Base-by-base conservation (phyloP, 2,797 vertebrate species). In the Bucorvus abyssinicus region DNA sequence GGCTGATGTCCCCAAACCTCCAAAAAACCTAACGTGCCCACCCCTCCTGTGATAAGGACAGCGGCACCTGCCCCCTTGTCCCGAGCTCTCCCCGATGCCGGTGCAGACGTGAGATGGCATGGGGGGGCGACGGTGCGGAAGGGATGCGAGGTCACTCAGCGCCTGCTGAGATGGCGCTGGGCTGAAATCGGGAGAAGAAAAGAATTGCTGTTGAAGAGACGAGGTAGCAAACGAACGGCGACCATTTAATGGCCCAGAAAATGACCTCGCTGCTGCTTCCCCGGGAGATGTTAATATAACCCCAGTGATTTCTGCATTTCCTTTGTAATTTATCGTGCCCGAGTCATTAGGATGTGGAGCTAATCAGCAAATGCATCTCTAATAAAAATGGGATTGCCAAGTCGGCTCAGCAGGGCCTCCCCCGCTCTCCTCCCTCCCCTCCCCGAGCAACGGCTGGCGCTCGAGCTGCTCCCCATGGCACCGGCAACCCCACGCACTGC, bases 301-400 rank as follows among this genome's bases (percentile, higher is more conserved):
- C 85, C 63, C 2, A n/a, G 84, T 4, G 61, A 17, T 29, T 79
- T 81, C 78, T 29, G 75, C 89, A 18, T 64, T 79, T 55, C 85
- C 87, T 65, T 4, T 27, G 50, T 56, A 9, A 96, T 96, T 95
- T 78, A 96, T 86, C 2, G 14, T 52, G 82, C 85, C 74, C 9
- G 0, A 52, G 70, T n/a, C 83, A 40, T 67, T 44, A 20, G 84
- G 94, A 73, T 6, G 40, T 17, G 49, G 65, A 95, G 92, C 86
- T 95, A 84, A 96, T 96, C 94, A 90, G 85, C 0, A 2, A 93
- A 85, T 57, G 82, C 82, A 77, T 89, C 89, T 67, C 87, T 45
- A 24, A 93, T 61, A 83, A 67, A 85, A 80, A 67, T 1, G 56
- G 63, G 67, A 79, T 75, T 65, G 87, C 88, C 75, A 78, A 61